These are phyloP conservation scores for Ictalurus punctatus DNA, from an alignment of 2,113 vertebrate genomes.

Conservation along the genomic window DNA sequence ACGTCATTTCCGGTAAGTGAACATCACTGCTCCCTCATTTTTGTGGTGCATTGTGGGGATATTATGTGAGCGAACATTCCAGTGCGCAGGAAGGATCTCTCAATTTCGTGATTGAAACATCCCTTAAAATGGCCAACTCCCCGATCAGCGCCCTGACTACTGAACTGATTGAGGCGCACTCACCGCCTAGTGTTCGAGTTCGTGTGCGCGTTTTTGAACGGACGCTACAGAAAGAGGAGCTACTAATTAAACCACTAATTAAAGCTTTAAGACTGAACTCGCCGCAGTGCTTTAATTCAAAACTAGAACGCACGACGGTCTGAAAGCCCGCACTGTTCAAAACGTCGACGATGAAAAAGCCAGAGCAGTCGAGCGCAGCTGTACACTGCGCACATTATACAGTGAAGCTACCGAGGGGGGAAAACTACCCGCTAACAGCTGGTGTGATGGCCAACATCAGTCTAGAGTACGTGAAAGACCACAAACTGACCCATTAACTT, in stretches of 20 bases:
- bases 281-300: not conserved
- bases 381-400: not conserved
- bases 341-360: conserved; percentile 33
- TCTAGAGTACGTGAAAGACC: conserved; percentile 30
- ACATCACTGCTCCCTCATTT: too few species aligned
- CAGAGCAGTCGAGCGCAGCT: not conserved
- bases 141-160: too few species aligned
- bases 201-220: not conserved
- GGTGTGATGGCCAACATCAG: not conserved
- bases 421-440: not conserved
- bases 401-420: not conserved
- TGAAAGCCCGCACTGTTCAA: not conserved
- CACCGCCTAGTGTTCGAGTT: not conserved
- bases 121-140: too few species aligned
- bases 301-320: not conserved
- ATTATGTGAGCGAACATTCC: too few species aligned
- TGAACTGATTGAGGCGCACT: too few species aligned
- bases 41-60: too few species aligned
- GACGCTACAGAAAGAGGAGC: too few species aligned
- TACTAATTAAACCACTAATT: not conserved
- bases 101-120: too few species aligned
- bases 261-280: not conserved
- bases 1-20: too few species aligned
- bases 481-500: conserved; percentile 34
- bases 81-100: too few species aligned